Evolutionary conservation across 1,140 invertebrate species (phyloP), one percentile per base, ranked within the genome.

Genomic region (Homarus americanus): DNA sequence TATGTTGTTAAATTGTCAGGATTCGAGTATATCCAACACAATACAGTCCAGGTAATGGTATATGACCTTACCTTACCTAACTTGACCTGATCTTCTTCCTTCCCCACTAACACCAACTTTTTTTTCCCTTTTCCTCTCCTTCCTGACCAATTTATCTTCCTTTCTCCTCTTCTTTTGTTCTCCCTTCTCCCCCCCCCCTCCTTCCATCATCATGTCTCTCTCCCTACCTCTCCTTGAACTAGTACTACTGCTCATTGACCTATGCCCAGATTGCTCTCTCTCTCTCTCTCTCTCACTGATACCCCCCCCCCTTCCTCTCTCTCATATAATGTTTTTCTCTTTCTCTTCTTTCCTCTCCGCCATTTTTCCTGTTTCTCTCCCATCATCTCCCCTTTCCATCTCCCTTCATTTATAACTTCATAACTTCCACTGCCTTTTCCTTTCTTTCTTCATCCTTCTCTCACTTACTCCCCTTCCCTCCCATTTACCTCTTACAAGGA

Each of bases 211-310:
- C 28, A 40, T 76, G 9, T 28, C 69, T 34, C 20, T 63, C 34
- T 24, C 44, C 28, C 34, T 36, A 24, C 32, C 12, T 34, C 72
- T 38, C 58, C 24, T 38, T 1, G 40, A 9, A n/a, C 28, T 28
- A 7, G 28, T 10, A 9, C 24, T 40, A 0, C 34, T 34, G 20
- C 40, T n/a, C 75, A 4, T 44, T 28, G 4, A 9, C 0, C 72
- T 12, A 28, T 38, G n/a, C 69, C 36, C 36, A 9, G 15, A 38
- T 66, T 20, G 32, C 20, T 69, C 66, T 82, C 79, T 28, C 41
- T 82, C 41, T 82, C 80, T 24, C 80, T 82, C 58, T 83, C 34
- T 20, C 58, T 40, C 58, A 58, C 34, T 69, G 3, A 2, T 69
- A 24, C 58, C 15, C 63, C 36, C 34, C 36, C n/a, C 36, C 32